Evolutionary conservation across 1,140 invertebrate genomes (phyloP), one percentile per base, ranked within the genome.

Genomic region (Samia ricini): DNA sequence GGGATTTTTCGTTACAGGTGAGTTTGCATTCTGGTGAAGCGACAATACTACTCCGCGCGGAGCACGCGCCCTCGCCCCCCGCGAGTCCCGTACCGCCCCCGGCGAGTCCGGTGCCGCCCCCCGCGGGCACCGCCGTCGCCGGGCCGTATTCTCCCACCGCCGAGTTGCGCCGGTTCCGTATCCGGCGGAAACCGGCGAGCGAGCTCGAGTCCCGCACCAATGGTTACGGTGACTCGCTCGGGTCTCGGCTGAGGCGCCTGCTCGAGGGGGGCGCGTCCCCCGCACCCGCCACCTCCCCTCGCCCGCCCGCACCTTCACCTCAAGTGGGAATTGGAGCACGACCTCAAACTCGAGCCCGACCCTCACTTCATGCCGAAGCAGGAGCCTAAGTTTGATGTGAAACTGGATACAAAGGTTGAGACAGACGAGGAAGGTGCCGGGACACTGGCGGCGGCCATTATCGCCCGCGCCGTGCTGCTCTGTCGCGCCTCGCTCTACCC

Each of bases 401-500:
- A 56, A 51, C 42, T n/a, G 24, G 55, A 54, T 20, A 20, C 33
- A 20, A 59, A 42, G 19, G 68, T 33, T 60, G 52, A 66, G 61
- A 48, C 68, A 56, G 63, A 66, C 71, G 55, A 56, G 8, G 52
- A 23, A 10, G 60, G 68, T 59, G 70, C 42, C 5, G 33, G 70
- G 63, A 36, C 72, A 70, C 68, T 70, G 55, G 77, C 79, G 69
- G 82, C 75, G 56, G 83, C 79, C 33, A 82, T 88, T 66, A 81
- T 90, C 64, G 79, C 84, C 60, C 88, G 88, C 64, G 69, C 69
- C 49, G 64, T 87, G 60, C 73, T 81, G 56, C 68, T 76, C 61
- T 91, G 85, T 71, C 77, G 79, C 62, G 81, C 90, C 49, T 92
- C 92, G 69, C 93, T 93, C 2, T 94, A 94, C 79, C 91, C 93